Conservation (phyloP, 2,113 vertebrate genomes). For the Crotalus tigris region DNA sequence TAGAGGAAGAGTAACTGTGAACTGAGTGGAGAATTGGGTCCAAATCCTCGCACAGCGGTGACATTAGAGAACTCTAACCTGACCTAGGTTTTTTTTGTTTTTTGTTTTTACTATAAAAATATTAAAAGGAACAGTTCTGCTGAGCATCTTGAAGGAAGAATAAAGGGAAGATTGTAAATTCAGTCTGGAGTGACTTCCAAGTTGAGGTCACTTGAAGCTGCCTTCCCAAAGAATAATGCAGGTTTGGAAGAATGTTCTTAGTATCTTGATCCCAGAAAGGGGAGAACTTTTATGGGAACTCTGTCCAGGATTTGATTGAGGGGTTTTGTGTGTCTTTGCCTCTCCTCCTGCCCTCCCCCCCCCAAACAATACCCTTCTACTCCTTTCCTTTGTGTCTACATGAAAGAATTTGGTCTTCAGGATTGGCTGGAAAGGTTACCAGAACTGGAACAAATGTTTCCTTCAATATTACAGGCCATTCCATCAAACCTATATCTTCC, state of each 20-base stretch:
- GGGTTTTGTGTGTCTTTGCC: constrained; percentile 24
- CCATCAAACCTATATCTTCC: constrained; percentile 31
- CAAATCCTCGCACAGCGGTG: background rate
- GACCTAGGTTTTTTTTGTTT: background rate
- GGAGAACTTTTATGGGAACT: background rate
- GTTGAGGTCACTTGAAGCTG: background rate
- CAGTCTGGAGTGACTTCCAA: background rate
- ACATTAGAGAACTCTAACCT: background rate
- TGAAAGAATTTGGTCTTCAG: constrained; percentile 43
- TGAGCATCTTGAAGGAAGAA: background rate
- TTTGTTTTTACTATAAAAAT: background rate
- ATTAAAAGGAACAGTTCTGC: background rate
- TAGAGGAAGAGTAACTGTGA: background rate
- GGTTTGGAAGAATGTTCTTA: background rate
- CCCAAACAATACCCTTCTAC: background rate
- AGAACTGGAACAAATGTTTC: constrained; percentile 52
- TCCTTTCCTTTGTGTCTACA: constrained; percentile 45
- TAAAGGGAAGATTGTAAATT: background rate
- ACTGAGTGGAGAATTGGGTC: background rate
- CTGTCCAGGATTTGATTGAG: constrained; percentile 24
- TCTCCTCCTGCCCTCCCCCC: constrained; percentile 4
- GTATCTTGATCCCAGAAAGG: background rate
- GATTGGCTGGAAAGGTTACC: constrained; percentile 49
- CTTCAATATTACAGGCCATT: constrained; percentile 47
- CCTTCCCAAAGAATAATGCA: background rate